These are phyloP conservation scores for Erebia aethiops DNA, from an alignment of 2,888 invertebrate genomes.

Conservation along the genomic window DNA sequence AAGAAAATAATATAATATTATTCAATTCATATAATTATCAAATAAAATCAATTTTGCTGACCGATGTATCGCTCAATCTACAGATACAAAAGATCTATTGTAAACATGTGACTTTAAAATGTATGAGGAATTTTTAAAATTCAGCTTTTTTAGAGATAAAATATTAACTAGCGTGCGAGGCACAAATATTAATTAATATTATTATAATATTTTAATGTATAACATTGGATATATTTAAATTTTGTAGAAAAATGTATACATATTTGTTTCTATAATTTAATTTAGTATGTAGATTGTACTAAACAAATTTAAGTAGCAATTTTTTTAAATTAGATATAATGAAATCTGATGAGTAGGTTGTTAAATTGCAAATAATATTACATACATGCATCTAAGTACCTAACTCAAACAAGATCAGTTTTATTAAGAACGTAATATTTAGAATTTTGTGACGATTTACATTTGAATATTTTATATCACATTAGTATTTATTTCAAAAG, in stretches of 20 bases:
- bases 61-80: background rate
- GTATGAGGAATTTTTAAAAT: constrained; percentile 6
- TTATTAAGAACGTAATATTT: background rate
- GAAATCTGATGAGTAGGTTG: background rate
- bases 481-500: background rate
- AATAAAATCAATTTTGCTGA: background rate
- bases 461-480: background rate
- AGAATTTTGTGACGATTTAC: background rate
- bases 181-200: constrained; percentile 1
- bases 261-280: constrained; percentile 11
- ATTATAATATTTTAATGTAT: background rate
- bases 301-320: constrained; percentile 10
- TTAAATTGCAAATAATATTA: background rate
- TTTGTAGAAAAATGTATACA: constrained; percentile 16
- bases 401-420: constrained; percentile 1
- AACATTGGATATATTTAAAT: constrained; percentile 1
- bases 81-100: background rate
- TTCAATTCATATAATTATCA: background rate
- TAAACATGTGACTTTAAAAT: constrained; percentile 1
- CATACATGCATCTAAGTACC: background rate
- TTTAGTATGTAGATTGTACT: constrained; percentile 15
- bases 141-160: background rate
- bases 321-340: background rate
- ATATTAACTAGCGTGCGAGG: constrained; percentile 13
- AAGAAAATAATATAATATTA: background rate